Evolutionary conservation across 2,888 invertebrate genomes (phyloP).

Genomic region (Metallyticus violacea): DNA sequence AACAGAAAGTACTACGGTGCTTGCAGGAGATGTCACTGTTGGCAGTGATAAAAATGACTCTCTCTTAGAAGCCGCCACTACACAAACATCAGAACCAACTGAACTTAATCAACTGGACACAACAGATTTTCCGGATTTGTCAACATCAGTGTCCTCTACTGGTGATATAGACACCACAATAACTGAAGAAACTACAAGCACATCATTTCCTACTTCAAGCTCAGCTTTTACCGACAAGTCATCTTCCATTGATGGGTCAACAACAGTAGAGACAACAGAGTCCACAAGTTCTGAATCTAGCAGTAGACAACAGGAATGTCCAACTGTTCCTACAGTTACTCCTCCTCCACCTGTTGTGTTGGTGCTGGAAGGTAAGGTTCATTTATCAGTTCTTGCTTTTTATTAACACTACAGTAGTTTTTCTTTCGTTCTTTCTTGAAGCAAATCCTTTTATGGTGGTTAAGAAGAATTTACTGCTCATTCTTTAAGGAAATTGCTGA

Average conservation of each 20-base stretch:
- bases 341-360: constrained; percentile 71
- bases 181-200: neutral
- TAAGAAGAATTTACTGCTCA: no score
- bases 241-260: neutral
- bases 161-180: neutral
- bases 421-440: neutral
- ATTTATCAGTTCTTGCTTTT: neutral
- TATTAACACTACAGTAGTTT: neutral
- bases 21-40: constrained; percentile 26
- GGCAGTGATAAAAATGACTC: neutral
- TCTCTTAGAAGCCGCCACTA: neutral
- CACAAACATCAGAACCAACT: constrained; percentile 24
- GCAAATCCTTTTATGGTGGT: neutral
- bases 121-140: constrained; percentile 34
- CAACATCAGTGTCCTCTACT: neutral
- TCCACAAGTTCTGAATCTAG: neutral
- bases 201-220: neutral
- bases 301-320: constrained; percentile 42
- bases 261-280: neutral
- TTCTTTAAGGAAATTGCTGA: no score
- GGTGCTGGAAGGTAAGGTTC: constrained; percentile 76
- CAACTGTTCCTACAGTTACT: constrained; percentile 50
- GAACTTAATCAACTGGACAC: constrained; percentile 32
- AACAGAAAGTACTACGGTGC: neutral
- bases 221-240: neutral